phyloP scores from a whole-genome alignment of 1,140 invertebrate species.

The Triops cancriformis region DNA sequence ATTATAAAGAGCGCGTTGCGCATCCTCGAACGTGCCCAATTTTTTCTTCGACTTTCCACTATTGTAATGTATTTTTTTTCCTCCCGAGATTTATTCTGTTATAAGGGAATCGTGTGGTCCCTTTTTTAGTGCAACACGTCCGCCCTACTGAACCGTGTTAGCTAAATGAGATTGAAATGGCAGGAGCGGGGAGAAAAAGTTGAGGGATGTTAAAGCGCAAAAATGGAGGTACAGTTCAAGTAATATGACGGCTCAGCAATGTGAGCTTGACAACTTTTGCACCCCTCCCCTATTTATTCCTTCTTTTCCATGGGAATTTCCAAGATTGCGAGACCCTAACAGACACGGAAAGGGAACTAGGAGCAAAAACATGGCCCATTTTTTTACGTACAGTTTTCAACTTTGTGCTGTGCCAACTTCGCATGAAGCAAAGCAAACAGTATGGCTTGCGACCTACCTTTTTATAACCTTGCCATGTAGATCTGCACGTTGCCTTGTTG shows the following conservation, averaged over 20 bases:
- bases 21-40: neutral
- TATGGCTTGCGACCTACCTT: neutral
- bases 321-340: neutral
- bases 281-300: neutral
- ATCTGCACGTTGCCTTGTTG: neutral
- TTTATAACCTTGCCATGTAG: neutral
- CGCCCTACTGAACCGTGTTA: conserved; percentile 5
- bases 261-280: neutral
- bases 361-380: neutral
- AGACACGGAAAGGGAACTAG: neutral
- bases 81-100: neutral
- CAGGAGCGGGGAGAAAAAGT: neutral
- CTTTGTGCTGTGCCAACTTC: neutral
- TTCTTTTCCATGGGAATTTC: neutral
- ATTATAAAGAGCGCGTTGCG: neutral
- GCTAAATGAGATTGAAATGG: conserved; percentile 1
- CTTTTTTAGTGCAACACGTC: neutral
- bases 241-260: neutral
- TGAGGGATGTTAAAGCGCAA: neutral
- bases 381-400: neutral
- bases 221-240: neutral
- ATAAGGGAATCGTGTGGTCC: neutral
- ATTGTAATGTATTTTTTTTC: neutral
- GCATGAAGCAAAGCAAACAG: conserved; percentile 4
- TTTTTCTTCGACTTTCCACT: neutral